These are phyloP conservation scores for Phenganax subtilis DNA, from an alignment of 92 coral and sea anemone genomes.

Conservation along the genomic window DNA sequence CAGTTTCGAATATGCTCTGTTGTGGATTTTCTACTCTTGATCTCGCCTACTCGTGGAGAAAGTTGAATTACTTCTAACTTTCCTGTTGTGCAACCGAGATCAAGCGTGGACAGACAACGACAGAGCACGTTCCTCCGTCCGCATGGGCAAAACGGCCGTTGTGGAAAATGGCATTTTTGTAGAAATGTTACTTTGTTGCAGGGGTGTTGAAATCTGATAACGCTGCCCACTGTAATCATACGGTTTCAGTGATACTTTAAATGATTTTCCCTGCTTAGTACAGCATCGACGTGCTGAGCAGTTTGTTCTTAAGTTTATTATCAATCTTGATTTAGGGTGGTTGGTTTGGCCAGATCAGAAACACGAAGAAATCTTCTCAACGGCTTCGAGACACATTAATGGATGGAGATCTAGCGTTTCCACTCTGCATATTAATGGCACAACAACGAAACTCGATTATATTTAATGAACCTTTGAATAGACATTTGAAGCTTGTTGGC, in stretches of 20 bases:
- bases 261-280: not conserved
- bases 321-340: slow-evolving; percentile 63
- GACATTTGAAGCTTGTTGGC: slow-evolving; percentile 92
- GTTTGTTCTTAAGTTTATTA: not conserved
- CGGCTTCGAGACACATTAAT: slow-evolving; percentile 81
- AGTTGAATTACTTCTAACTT: too few species aligned
- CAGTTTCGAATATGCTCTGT: too few species aligned
- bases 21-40: too few species aligned
- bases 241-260: not conserved
- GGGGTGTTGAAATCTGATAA: not conserved
- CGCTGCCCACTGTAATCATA: not conserved
- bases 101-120: too few species aligned
- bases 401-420: slow-evolving; percentile 82
- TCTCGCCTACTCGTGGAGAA: too few species aligned
- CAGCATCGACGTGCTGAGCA: too few species aligned
- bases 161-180: not conserved
- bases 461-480: slow-evolving; percentile 69
- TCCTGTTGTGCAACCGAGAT: too few species aligned
- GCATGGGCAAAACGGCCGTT: not conserved
- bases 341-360: slow-evolving; percentile 90
- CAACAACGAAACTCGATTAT: slow-evolving; percentile 95
- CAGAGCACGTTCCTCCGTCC: too few species aligned
- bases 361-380: slow-evolving; percentile 97
- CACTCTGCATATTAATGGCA: slow-evolving; percentile 89
- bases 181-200: not conserved